phyloP scores from a whole-genome alignment of 1,140 invertebrate genomes.

The Pogonognathellus flavescens region DNA sequence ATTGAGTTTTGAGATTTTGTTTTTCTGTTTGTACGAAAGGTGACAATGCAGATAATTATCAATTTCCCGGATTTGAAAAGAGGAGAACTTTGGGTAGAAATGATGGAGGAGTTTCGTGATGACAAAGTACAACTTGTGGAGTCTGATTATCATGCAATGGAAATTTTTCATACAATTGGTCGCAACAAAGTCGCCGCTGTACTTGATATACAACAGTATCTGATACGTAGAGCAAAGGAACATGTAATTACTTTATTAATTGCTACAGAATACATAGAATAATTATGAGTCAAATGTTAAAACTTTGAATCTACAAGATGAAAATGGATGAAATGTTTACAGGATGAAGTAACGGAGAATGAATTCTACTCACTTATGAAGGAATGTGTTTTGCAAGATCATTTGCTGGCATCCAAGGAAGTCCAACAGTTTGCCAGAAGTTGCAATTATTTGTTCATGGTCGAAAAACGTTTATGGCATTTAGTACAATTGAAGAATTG shows the following conservation, averaged over 20 bases:
- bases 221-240: conserved; percentile 54
- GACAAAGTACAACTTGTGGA: conserved; percentile 21
- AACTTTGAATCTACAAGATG: neutral
- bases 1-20: neutral
- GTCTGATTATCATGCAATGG: conserved; percentile 28
- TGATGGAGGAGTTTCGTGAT: conserved; percentile 50
- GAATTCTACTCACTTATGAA: conserved; percentile 62
- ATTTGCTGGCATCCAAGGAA: conserved; percentile 57
- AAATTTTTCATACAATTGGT: conserved; percentile 27
- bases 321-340: conserved; percentile 5
- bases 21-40: conserved; percentile 54
- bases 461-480: conserved; percentile 64
- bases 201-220: conserved; percentile 60
- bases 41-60: conserved; percentile 66
- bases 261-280: too few relatives aligned
- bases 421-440: conserved; percentile 56
- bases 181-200: conserved; percentile 62
- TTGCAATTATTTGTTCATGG: conserved; percentile 59
- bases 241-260: conserved; percentile 37
- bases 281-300: too few relatives aligned
- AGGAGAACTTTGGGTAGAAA: conserved; percentile 63
- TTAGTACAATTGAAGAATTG: conserved; percentile 53
- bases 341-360: conserved; percentile 58
- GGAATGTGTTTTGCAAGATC: conserved; percentile 63
- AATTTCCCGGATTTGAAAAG: conserved; percentile 64